Conservation (phyloP, 2,888 invertebrate species). For the Lasioglossum morio region DNA sequence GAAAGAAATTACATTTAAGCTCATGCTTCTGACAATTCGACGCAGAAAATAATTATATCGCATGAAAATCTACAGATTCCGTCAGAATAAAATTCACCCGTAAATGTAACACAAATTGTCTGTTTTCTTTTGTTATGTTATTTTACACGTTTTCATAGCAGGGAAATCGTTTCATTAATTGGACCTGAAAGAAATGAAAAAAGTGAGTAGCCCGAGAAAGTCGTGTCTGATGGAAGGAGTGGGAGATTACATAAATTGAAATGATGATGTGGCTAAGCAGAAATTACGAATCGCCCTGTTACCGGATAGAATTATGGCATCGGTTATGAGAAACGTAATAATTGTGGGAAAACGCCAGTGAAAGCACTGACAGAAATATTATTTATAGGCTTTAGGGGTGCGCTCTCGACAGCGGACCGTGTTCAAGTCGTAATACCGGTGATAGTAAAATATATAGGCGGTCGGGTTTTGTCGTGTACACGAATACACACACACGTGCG, state of each 20-base stretch:
- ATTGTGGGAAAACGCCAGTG: slow-evolving; percentile 65
- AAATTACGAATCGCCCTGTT: slow-evolving; percentile 59
- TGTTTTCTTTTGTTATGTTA: background rate
- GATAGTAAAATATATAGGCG: slow-evolving; percentile 66
- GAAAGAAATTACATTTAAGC: background rate
- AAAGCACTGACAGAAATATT: slow-evolving; percentile 68
- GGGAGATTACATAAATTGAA: slow-evolving; percentile 44
- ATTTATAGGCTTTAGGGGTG: slow-evolving; percentile 56
- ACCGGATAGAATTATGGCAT: slow-evolving; percentile 67
- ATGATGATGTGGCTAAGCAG: slow-evolving; percentile 45
- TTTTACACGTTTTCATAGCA: background rate
- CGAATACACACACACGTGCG: slow-evolving; percentile 5
- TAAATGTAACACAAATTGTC: no score
- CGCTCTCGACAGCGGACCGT: slow-evolving; percentile 36
- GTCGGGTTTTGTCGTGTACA: slow-evolving; percentile 52
- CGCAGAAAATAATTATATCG: background rate
- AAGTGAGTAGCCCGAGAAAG: no score
- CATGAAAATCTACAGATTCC: no score
- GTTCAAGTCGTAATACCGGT: slow-evolving; percentile 66
- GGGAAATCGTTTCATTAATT: background rate
- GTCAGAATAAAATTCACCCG: no score
- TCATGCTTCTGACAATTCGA: background rate
- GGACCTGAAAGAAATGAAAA: background rate
- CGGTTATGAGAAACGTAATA: slow-evolving; percentile 71
- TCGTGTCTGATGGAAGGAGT: background rate